phyloP scores from a whole-genome alignment of 2,113 vertebrate species.

The Bubalus kerabau region DNA sequence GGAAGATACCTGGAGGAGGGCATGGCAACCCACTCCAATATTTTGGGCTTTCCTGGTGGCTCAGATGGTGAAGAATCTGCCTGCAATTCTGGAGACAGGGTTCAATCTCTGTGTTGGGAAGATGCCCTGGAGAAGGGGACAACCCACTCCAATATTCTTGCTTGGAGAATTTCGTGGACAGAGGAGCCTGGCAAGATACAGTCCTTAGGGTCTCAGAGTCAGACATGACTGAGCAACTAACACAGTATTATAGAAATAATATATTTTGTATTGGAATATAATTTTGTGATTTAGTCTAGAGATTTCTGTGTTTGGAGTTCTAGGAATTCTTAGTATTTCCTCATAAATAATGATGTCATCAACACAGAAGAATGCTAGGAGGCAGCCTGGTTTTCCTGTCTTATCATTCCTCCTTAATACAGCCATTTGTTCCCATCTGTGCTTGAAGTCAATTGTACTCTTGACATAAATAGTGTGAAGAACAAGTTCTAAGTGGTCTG shows the following conservation, averaged over 20 bases:
- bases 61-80: neutral
- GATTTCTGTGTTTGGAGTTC: neutral
- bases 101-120: neutral
- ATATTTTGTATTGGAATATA: neutral
- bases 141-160: neutral
- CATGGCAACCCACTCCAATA: neutral
- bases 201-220: neutral
- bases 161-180: neutral
- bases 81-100: neutral
- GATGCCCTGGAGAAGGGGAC: neutral
- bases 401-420: neutral
- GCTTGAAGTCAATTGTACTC: no score
- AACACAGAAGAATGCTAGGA: neutral
- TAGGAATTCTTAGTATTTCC: neutral
- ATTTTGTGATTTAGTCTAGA: slow-evolving; percentile 6
- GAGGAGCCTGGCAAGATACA: neutral
- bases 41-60: neutral
- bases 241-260: neutral
- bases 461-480: neutral
- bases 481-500: neutral
- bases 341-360: neutral
- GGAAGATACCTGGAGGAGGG: neutral
- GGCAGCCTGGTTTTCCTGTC: neutral
- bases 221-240: neutral
- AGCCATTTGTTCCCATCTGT: neutral